These are phyloP conservation scores for Trachymyrmex septentrionalis DNA, from an alignment of 1,140 invertebrate genomes.

Conservation along the genomic window DNA sequence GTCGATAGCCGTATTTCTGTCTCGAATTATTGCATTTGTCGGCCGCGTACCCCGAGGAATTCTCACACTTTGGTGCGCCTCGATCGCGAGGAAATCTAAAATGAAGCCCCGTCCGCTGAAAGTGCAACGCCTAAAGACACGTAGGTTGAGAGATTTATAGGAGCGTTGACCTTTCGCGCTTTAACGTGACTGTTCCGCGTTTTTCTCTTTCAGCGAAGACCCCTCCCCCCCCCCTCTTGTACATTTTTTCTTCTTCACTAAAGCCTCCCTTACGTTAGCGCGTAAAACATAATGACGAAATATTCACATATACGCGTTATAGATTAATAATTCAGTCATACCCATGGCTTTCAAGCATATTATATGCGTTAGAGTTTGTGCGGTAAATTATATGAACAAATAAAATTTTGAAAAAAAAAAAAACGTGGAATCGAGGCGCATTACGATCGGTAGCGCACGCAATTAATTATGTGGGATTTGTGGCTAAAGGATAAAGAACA, in stretches of 20 bases:
- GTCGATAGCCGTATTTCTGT: constrained; percentile 31
- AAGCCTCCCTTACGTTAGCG: not conserved
- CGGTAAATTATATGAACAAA: not conserved
- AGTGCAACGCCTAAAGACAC: constrained; percentile 65
- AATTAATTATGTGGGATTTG: constrained; percentile 12
- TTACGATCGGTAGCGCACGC: constrained; percentile 29
- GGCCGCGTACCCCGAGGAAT: constrained; percentile 75
- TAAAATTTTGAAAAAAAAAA: not conserved
- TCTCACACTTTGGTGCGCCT: constrained; percentile 79
- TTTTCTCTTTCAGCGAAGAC: not conserved
- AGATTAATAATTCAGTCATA: constrained; percentile 5
- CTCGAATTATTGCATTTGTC: constrained; percentile 21
- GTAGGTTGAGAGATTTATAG: constrained; percentile 79
- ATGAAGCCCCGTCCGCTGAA: constrained; percentile 58
- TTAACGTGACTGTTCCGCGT: constrained; percentile 26
- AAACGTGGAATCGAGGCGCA: constrained; percentile 12
- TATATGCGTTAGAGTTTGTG: too few species aligned
- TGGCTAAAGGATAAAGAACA: not conserved
- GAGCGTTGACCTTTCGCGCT: constrained; percentile 80
- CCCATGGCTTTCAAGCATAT: not conserved
- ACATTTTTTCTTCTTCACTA: too few species aligned
- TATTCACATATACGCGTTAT: too few species aligned
- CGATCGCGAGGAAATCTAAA: constrained; percentile 64
- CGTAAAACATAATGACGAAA: constrained; percentile 4
- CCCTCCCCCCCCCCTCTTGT: too few species aligned